A percentile compares a stretch with the other conserved stretches of the same genome.
phyloP scores from a whole-genome alignment of 1,140 invertebrate species.

The Asobara japonica region DNA sequence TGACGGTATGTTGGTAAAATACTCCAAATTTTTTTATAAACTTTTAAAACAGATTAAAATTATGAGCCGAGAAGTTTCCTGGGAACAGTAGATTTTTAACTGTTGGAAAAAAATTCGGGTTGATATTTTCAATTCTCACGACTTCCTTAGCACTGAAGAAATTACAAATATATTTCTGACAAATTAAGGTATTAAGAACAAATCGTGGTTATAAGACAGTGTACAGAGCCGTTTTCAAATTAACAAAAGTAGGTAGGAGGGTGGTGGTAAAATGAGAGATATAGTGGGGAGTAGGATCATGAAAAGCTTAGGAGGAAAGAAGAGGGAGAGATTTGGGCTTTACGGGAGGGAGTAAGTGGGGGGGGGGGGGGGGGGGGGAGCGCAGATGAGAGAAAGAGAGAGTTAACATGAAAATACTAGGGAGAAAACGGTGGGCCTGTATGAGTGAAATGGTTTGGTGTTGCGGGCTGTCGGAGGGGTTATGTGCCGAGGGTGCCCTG shows the following conservation, averaged over 20 bases:
- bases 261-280: conserved; percentile 25
- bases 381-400: not conserved
- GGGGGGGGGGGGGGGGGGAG: conserved; percentile 37
- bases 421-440: conserved; percentile 17
- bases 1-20: no score
- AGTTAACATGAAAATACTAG: not conserved
- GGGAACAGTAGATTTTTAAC: no score
- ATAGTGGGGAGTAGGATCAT: conserved; percentile 40
- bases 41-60: no score
- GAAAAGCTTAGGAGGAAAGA: conserved; percentile 42
- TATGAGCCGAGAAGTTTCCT: no score
- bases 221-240: no score
- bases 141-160: no score
- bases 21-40: no score
- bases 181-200: no score
- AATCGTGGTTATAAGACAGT: no score
- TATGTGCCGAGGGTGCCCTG: conserved; percentile 50
- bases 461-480: conserved; percentile 46
- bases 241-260: not conserved
- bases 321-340: conserved; percentile 38
- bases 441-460: conserved; percentile 42
- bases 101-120: no score
- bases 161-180: no score
- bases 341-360: conserved; percentile 26
- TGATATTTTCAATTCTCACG: no score